Base-by-base conservation (phyloP, 2,888 invertebrate species). In the Cerastis rubricosa region DNA sequence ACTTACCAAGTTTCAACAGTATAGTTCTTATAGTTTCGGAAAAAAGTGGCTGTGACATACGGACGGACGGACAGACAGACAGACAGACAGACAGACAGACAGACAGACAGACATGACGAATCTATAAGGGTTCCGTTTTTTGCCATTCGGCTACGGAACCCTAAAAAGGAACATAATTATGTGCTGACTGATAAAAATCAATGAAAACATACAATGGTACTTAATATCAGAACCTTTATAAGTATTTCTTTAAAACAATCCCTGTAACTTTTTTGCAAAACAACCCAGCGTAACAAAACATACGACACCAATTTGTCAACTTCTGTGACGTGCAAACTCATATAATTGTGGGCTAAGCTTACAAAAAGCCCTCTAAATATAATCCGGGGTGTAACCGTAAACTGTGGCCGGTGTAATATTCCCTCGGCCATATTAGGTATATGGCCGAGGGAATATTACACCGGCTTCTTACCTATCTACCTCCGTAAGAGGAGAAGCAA, bases 351-450 rank as follows among this genome's bases (percentile, higher is more conserved):
- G 81, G 74, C 70, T 80, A 77, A 80, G 75, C 77, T 85, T 80
- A 78, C 81, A 84, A 86, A 88, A 85, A 85, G 76, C 84, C 75
- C 54, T 78, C 75, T 81, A 76, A 85, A 85, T 81, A 87, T 85
- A 85, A 87, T 80, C 79, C 75, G 54, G 81, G 47, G 65, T 68
- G 83, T 78, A 85, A 86, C 72, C 69, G 78, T 88, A 85, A 85
- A 88, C 79, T 84, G 69, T 72, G 63, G 74, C 69, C 71, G 76
- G 84, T 85, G 78, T 84, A 85, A 87, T 81, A 87, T 87, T 77
- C 77, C 77, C 71, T 25, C 74, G 68, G 51, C 59, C 57, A 73
- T 66, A 74, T 66, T n/a, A n/a, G n/a, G n/a, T n/a, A n/a, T n/a
- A n/a, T 72, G 63, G 74, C 69, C 71, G 76, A 81, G 84, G 78